Conservation (phyloP, 53 echinoderm and acorn worm genomes). For the Antedon mediterranea region DNA sequence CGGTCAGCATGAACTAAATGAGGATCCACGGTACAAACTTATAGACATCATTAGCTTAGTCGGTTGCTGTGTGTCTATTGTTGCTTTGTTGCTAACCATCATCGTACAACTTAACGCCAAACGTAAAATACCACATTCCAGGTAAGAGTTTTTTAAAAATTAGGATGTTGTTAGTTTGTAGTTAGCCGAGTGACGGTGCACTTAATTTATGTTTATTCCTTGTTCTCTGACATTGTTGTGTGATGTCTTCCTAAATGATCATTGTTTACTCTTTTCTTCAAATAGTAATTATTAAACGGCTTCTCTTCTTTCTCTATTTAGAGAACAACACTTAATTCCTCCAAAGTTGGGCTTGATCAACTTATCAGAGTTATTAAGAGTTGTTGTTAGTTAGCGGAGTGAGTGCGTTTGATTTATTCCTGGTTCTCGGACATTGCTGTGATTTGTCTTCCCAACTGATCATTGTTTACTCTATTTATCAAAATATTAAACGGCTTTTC, state of each 20-base stretch:
- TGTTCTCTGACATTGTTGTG: too few relatives aligned
- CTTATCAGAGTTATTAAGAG: slow-evolving; percentile 43
- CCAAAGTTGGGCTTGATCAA: slow-evolving; percentile 66
- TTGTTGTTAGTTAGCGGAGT: too few relatives aligned
- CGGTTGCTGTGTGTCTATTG: neutral
- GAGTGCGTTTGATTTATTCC: too few relatives aligned
- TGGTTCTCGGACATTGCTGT: too few relatives aligned
- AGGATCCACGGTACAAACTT: neutral
- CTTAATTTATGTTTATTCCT: too few relatives aligned
- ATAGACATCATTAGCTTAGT: neutral
- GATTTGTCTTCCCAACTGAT: too few relatives aligned
- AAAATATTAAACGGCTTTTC: neutral
- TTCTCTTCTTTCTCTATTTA: neutral
- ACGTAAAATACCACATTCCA: neutral
- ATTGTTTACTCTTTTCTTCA: too few relatives aligned
- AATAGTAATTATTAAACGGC: neutral
- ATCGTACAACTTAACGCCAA: neutral
- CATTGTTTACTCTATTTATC: too few relatives aligned
- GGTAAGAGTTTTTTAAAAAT: neutral
- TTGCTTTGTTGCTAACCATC: neutral
- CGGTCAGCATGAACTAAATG: neutral
- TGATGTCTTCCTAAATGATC: too few relatives aligned
- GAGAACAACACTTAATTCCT: slow-evolving; percentile 49
- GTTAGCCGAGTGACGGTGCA: too few relatives aligned
- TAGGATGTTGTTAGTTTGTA: too few relatives aligned